A percentile compares a stretch with the other conserved stretches of the same genome.
Conservation (phyloP, 30 jellyfish, hydroid and myxozoan species). For the Morbakka virulenta region DNA sequence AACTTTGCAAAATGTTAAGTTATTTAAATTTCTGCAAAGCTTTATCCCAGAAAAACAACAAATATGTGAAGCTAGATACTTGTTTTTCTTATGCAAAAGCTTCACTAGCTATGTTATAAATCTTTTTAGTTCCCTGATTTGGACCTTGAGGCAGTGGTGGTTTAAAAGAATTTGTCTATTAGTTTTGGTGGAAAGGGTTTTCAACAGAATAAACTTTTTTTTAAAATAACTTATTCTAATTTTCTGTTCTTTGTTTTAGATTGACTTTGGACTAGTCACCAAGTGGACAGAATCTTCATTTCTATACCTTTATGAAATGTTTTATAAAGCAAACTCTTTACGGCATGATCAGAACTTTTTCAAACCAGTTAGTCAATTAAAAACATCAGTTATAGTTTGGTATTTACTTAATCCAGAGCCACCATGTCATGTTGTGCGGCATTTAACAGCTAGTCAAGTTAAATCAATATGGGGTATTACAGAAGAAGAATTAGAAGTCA, state of each 20-base stretch:
- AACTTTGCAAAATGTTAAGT: too few species aligned
- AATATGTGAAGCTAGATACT: too few species aligned
- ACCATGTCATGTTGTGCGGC: constrained; percentile 97
- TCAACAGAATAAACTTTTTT: too few species aligned
- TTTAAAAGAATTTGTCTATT: too few species aligned
- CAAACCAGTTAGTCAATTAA: constrained; percentile 93
- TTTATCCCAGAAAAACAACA: too few species aligned
- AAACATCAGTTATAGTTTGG: constrained; percentile 96
- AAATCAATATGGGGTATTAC: constrained; percentile 97
- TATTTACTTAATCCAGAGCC: constrained; percentile 86
- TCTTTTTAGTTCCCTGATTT: too few species aligned
- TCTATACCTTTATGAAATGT: constrained; percentile 85
- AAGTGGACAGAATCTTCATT: constrained; percentile 86
- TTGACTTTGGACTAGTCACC: constrained; percentile 60
- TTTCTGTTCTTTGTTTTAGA: constrained; percentile 39
- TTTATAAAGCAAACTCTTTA: constrained; percentile 85
- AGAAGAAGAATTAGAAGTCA: constrained; percentile 92
- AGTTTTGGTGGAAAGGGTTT: too few species aligned
- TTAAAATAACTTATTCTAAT: too few species aligned
- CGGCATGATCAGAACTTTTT: constrained; percentile 88
- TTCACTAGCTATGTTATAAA: too few species aligned
- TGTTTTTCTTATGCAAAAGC: too few species aligned
- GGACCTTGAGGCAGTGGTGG: too few species aligned
- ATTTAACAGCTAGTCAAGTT: constrained; percentile 94
- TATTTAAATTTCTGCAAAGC: too few species aligned